Percentiles rank a stretch among this genome's conserved stretches.
These are phyloP conservation scores for Podargus strigoides DNA, from an alignment of 2,797 vertebrate species.

Conservation along the genomic window DNA sequence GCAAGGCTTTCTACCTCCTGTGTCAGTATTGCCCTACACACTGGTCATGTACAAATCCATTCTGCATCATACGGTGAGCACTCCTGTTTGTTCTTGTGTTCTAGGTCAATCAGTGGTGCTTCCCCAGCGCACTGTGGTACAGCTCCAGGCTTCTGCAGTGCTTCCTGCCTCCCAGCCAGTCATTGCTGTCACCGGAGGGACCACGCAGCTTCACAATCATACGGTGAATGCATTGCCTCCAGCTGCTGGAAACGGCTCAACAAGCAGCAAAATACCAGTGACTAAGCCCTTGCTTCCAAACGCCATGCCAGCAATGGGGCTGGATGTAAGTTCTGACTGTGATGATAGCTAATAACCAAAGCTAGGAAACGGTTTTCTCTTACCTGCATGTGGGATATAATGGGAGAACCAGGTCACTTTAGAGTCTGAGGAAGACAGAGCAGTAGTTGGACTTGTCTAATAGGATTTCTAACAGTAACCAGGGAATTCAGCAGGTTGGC, in stretches of 20 bases:
- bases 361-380: neutral
- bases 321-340: conserved; percentile 84
- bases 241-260: conserved; percentile 26
- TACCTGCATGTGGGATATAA: neutral
- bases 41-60: neutral
- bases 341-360: neutral
- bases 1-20: neutral
- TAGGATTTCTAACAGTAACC: neutral
- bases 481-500: neutral
- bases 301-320: conserved; percentile 43
- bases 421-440: neutral
- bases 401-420: neutral
- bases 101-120: conserved; percentile 83
- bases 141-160: conserved; percentile 81
- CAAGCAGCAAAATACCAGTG: conserved; percentile 28
- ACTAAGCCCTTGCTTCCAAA: conserved; percentile 64
- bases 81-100: neutral
- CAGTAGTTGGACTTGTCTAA: neutral
- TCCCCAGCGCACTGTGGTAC: conserved; percentile 82
- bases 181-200: conserved; percentile 71
- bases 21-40: neutral
- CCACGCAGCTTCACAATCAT: conserved; percentile 73
- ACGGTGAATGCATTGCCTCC: conserved; percentile 70
- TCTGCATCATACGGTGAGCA: accelerated
- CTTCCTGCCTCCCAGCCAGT: conserved; percentile 69